A percentile compares a stretch with the other conserved stretches of the same genome.
phyloP scores from a whole-genome alignment of 2,888 invertebrate species.

The Metellina segmentata region DNA sequence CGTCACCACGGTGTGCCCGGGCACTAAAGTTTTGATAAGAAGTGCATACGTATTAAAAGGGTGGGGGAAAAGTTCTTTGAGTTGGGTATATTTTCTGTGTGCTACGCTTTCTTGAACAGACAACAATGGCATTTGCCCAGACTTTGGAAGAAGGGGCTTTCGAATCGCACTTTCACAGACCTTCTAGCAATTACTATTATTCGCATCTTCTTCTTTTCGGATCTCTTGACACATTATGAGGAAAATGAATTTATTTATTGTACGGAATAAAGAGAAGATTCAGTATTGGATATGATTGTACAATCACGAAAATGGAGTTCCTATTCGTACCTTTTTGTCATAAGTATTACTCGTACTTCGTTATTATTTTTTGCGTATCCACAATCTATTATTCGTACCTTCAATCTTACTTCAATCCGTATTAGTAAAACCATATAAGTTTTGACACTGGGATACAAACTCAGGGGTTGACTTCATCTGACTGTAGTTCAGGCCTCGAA shows the following conservation, averaged over 20 bases:
- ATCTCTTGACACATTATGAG: neutral
- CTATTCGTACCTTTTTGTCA: too few species aligned
- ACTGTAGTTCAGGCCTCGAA: too few species aligned
- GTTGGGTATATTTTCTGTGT: conserved; percentile 14
- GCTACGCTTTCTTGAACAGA: conserved; percentile 13
- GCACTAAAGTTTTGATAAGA: conserved; percentile 67
- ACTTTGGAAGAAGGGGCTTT: neutral
- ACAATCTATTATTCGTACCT: too few species aligned
- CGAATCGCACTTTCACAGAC: conserved; percentile 20
- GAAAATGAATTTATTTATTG: neutral
- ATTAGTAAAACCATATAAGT: too few species aligned
- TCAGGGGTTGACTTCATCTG: too few species aligned
- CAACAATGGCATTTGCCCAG: conserved; percentile 32
- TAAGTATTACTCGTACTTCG: too few species aligned
- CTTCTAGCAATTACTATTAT: conserved; percentile 16
- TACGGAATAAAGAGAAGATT: neutral
- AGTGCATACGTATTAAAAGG: conserved; percentile 36
- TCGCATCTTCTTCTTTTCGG: neutral
- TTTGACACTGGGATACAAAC: too few species aligned
- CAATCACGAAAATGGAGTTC: too few species aligned
- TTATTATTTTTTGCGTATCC: too few species aligned
- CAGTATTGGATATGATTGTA: neutral
- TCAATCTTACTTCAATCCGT: too few species aligned
- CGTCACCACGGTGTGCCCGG: conserved; percentile 12
- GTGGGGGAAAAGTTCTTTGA: conserved; percentile 18